Base-by-base conservation (phyloP, 1,140 invertebrate genomes). In the Triops longicaudatus region DNA sequence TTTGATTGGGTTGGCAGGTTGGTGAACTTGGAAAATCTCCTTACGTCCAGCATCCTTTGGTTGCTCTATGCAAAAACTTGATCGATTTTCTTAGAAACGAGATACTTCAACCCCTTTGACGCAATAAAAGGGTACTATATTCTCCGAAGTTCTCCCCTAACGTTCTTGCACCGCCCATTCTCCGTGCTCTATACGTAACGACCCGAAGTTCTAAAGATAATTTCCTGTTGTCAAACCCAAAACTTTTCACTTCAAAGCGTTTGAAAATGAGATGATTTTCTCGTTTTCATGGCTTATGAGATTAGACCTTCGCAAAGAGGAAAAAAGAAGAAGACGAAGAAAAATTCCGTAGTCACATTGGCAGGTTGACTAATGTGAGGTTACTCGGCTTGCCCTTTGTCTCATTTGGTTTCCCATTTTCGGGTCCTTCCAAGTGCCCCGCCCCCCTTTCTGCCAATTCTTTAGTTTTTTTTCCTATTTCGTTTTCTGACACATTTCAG, bases 401-500 rank as follows among this genome's bases (percentile, higher is more conserved):
- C 50, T 63, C 50, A 63, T 63, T 2, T 17, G 50, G 50, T 63
- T 63, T 17, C 50, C 50, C 50, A n/a, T 12, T 63, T 63, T 3
- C 10, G 17, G 14, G 17, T 63, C 50, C 50, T 17, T 63, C 22
- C 14, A 63, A 22, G 50, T 63, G 22, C 9, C 50, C 50, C 50
- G 50, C 50, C 50, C 50, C 31, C 50, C 50, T 63, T 22, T 17
- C 14, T 63, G 50, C 50, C 50, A 63, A 63, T 63, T 63, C 31
- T 7, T 37, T 37, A 2, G 31, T 63, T 63, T 63, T 63, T n/a
- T 63, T 63, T 63, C 50, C 3, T 63, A 37, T 37, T 37, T 37
- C 31, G 31, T 63, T 63, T 63, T 63, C 50, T 63, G 50, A 63
- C 50, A 63, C 50, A 22, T 63, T 63, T 63, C 50, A 63, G 50